Conservation (phyloP, 2,888 invertebrate species). For the Lycocerus yunnanus region DNA sequence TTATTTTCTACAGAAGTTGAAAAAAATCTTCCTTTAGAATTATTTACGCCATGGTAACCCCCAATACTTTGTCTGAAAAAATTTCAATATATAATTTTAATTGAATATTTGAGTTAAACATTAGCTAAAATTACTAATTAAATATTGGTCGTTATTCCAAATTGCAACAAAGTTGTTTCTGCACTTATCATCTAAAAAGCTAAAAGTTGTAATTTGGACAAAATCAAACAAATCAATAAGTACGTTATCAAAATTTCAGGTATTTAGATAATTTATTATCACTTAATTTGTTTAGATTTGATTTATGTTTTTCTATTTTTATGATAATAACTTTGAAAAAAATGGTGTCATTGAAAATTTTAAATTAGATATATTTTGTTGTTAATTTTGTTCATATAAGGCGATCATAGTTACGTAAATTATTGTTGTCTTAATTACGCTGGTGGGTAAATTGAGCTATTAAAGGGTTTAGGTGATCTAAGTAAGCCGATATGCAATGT, state of each 20-base stretch:
- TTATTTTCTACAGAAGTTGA: not conserved
- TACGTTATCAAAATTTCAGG: not conserved
- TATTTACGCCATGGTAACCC: not conserved
- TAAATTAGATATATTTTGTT: too few species aligned
- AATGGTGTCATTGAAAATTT: too few species aligned
- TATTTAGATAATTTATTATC: not conserved
- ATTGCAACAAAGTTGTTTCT: not conserved
- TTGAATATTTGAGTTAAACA: not conserved
- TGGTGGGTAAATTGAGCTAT: conserved; percentile 10
- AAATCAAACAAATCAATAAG: conserved; percentile 6
- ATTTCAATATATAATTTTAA: not conserved
- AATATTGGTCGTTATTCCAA: not conserved
- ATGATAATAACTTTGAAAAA: too few species aligned
- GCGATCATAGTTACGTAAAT: not conserved
- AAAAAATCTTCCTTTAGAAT: not conserved
- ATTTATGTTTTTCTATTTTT: not conserved
- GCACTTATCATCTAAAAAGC: conserved; percentile 7
- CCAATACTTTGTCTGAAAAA: not conserved
- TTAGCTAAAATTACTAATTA: not conserved
- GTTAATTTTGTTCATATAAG: not conserved
- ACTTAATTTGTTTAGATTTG: not conserved
- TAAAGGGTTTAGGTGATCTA: conserved; percentile 5
- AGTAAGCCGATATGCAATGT: conserved; percentile 14
- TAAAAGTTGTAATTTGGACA: not conserved
- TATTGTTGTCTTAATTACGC: conserved; percentile 10